Evolutionary conservation across 2,888 invertebrate genomes (phyloP).

Genomic region (Anthoptus insignis): DNA sequence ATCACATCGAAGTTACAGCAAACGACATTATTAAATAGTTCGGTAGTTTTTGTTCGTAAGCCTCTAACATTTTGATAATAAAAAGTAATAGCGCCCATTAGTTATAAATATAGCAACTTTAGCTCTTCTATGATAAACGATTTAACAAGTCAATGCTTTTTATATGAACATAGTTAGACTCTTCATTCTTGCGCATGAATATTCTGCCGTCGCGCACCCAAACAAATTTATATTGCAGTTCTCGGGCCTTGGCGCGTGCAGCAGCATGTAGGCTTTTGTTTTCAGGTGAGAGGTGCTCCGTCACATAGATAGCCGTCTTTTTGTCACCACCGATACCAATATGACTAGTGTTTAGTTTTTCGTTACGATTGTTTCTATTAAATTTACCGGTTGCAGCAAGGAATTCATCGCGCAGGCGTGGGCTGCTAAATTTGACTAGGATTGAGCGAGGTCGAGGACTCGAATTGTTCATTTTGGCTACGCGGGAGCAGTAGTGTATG

Average conservation of each 20-base stretch:
- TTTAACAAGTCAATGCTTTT: not conserved
- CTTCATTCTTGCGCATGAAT: constrained; percentile 13
- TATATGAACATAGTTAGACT: not conserved
- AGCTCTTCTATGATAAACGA: not conserved
- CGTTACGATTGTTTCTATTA: constrained; percentile 11
- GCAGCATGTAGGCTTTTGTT: constrained; percentile 4
- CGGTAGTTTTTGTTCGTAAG: not conserved
- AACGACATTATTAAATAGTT: not conserved
- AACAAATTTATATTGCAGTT: constrained; percentile 9
- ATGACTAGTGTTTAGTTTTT: constrained; percentile 10
- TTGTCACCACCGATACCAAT: not conserved
- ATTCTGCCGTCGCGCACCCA: constrained; percentile 23
- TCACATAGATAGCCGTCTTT: not conserved
- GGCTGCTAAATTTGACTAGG: constrained; percentile 16
- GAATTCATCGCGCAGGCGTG: constrained; percentile 9
- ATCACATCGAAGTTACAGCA: constrained; percentile 23
- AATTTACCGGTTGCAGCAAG: constrained; percentile 12
- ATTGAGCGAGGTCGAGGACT: constrained; percentile 18
- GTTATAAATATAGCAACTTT: not conserved
- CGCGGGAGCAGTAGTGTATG: constrained; percentile 12
- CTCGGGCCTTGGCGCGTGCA: constrained; percentile 3
- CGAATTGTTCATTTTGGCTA: constrained; percentile 9
- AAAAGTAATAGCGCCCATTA: not conserved
- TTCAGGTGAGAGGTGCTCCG: not conserved
- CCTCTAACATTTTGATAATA: constrained; percentile 33